Conservation (phyloP, 2,888 invertebrate species). For the Poecilus cupreus region DNA sequence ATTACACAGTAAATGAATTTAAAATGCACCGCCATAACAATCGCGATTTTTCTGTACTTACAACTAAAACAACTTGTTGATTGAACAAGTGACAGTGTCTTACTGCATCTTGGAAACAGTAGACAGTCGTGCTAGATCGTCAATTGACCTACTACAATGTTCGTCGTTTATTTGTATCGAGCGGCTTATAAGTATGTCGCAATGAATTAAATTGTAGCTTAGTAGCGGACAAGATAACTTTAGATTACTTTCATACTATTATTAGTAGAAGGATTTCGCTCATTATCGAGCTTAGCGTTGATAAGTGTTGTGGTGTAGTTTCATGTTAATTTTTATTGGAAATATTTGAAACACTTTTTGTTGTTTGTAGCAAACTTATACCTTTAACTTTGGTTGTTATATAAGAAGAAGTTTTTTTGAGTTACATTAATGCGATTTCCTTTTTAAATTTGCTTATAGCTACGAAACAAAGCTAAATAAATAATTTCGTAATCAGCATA, state of each 20-base stretch:
- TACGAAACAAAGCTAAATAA: background rate
- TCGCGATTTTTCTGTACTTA: background rate
- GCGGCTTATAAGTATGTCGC: background rate
- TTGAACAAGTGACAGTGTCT: background rate
- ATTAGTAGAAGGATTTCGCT: too few species aligned
- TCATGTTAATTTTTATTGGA: too few species aligned
- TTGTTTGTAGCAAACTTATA: background rate
- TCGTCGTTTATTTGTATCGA: background rate
- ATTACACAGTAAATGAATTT: background rate
- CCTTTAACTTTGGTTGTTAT: background rate
- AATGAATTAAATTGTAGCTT: background rate
- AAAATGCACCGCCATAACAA: constrained; percentile 37
- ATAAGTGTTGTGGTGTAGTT: too few species aligned
- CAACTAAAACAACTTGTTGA: background rate
- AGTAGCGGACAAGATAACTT: too few species aligned
- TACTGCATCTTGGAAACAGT: background rate
- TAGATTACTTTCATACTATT: too few species aligned
- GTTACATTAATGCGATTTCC: background rate
- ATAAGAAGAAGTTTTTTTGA: background rate
- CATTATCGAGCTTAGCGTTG: too few species aligned
- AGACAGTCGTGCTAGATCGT: background rate
- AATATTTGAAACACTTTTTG: background rate
- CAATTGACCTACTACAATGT: constrained; percentile 11
- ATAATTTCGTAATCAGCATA: constrained; percentile 2
- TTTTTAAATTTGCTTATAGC: background rate